Base-by-base conservation (phyloP, 2,888 invertebrate species). In the Amblyjoppa proteus region DNA sequence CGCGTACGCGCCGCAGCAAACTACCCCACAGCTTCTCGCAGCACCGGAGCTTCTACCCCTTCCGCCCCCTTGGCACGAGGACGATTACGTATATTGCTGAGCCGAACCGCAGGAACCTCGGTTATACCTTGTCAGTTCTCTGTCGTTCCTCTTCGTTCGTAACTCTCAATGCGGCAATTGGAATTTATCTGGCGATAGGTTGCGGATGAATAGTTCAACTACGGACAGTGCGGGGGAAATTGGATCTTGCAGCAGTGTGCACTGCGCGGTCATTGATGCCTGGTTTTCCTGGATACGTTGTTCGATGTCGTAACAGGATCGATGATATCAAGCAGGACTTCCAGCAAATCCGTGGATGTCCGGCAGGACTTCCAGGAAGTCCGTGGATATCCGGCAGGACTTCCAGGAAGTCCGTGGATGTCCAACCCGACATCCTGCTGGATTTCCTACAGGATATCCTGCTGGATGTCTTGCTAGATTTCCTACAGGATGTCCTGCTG, bases 101-200 rank as follows among this genome's bases (percentile, higher is more conserved):
- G 53, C 38, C 76, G 76, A 78, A 80, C 75, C 82, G 20, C 85
- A 68, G 66, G 70, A 71, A 74, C 69, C 81, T 53, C 77, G 61
- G 76, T 25, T 51, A 4, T 56, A 61, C 45, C 80, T 80, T 71
- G 61, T 45, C 68, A 58, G 49, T 66, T 71, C 81, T 64, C 64
- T 76, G 45, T 58, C 68, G 61, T 16, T 66, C n/a, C 51, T 74
- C 69, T 16, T 41, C 58, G 49, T 77, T 77, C 88, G 87, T 89
- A 89, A 90, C 89, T 90, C 88, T 89, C 69, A 85, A 90, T 85
- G 88, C 85, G 78, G 76, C 80, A 86, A 89, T 86, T 84, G 83
- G 81, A 85, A 87, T 89, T 45, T 34, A 49, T 31, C 5, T 7
- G n/a, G 20, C 7, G 38, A 31, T n/a, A 20, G 41, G 70, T 58